These are phyloP conservation scores for Danio rerio DNA, from an alignment of 2,113 vertebrate species.

Conservation along the genomic window DNA sequence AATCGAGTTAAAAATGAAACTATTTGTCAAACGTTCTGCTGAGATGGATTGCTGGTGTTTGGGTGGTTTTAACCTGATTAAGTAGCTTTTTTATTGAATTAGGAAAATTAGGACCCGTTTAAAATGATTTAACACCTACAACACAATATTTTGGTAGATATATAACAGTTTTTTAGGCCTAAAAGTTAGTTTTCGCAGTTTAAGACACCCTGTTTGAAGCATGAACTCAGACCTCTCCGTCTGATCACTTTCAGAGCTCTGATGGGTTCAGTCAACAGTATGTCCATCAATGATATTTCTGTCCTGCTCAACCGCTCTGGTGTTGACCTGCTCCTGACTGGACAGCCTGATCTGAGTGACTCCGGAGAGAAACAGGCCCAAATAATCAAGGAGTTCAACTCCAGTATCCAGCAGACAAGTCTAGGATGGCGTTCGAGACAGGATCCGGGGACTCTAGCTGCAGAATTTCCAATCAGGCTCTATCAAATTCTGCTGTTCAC, in stretches of 20 bases:
- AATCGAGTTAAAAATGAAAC: too few relatives aligned
- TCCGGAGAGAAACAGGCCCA: conserved; percentile 57
- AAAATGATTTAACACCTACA: too few relatives aligned
- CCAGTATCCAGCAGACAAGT: conserved; percentile 59
- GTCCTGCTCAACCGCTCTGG: conserved; percentile 62
- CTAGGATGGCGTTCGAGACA: conserved; percentile 72
- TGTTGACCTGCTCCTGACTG: conserved; percentile 66
- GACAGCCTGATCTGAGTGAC: conserved; percentile 51
- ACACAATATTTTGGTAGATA: too few relatives aligned
- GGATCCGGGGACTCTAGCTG: conserved; percentile 62
- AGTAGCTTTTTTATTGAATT: too few relatives aligned
- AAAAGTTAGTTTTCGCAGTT: too few relatives aligned
- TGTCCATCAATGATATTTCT: neutral
- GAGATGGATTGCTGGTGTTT: too few relatives aligned
- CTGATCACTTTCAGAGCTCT: conserved; percentile 62
- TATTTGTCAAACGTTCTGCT: too few relatives aligned
- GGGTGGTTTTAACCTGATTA: too few relatives aligned
- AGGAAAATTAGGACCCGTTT: too few relatives aligned
- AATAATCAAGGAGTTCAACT: conserved; percentile 59
- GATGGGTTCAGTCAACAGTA: conserved; percentile 60
- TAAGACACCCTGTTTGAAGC: too few relatives aligned
- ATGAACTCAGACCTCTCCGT: neutral
- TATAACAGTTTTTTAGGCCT: too few relatives aligned
- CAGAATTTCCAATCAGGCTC: conserved; percentile 69
- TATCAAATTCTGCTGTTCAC: conserved; percentile 86